Conservation (phyloP, 2,797 vertebrate genomes). For the Macropus fuliginosus region DNA sequence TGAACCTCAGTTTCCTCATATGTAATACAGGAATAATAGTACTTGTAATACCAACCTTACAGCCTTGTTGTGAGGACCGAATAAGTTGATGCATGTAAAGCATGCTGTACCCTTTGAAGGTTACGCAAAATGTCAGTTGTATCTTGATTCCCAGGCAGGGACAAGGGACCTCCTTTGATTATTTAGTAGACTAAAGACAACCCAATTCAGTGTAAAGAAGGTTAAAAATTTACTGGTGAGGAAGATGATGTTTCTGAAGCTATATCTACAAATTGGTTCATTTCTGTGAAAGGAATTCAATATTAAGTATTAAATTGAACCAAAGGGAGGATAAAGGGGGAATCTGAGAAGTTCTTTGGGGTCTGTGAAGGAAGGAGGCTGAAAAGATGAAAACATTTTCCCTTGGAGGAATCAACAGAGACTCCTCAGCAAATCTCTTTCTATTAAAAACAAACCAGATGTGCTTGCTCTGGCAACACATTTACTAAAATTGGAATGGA, state of each 20-base stretch:
- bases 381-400: neutral
- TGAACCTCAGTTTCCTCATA: neutral
- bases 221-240: neutral
- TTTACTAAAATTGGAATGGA: neutral
- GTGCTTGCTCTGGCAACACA: neutral
- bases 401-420: neutral
- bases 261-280: neutral
- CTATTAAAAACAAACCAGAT: neutral
- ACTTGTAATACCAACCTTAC: neutral
- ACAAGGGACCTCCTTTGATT: neutral
- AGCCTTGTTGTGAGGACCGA: neutral
- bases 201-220: neutral
- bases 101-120: neutral
- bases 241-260: neutral
- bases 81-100: neutral
- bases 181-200: neutral
- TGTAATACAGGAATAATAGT: neutral
- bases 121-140: neutral
- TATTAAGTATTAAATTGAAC: neutral
- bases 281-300: neutral
- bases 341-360: neutral
- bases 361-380: neutral
- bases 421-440: neutral
- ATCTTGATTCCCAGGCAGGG: slow-evolving; percentile 4
- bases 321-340: neutral